A percentile compares a stretch with the other conserved stretches of the same genome.
These are phyloP conservation scores for Philotrypesis tridentata DNA, from an alignment of 1,140 invertebrate species.

Conservation along the genomic window DNA sequence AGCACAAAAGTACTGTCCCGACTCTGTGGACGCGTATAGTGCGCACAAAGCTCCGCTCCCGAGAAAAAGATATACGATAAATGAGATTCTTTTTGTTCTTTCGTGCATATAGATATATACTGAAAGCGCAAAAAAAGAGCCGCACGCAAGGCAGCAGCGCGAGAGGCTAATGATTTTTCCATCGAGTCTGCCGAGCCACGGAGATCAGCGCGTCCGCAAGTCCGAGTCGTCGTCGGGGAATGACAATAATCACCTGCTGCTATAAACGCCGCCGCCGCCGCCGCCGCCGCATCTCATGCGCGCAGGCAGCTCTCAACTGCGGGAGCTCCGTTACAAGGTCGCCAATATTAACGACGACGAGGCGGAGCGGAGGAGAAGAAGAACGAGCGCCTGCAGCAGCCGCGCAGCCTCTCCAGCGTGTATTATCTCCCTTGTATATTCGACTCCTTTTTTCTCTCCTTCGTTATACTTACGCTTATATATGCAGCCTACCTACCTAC, in stretches of 20 bases:
- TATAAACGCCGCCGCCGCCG: no score
- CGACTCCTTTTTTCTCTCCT: background rate
- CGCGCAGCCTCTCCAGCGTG: background rate
- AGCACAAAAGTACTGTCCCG: no score
- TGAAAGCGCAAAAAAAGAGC: background rate
- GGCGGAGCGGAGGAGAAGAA: no score
- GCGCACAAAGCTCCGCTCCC: no score
- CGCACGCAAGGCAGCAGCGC: background rate
- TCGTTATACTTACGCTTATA: background rate
- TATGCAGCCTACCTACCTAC: background rate
- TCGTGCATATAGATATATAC: background rate
- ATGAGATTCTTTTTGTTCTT: no score
- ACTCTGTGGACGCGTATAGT: no score
- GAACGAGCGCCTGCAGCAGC: background rate
- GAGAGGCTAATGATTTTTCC: conserved; percentile 25
- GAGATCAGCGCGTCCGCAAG: no score
- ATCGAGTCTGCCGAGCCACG: background rate
- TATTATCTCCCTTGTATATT: background rate
- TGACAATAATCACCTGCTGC: conserved; percentile 37
- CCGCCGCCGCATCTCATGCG: no score
- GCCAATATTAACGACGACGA: background rate
- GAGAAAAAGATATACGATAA: no score
- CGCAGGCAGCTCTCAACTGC: background rate
- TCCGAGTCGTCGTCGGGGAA: background rate
- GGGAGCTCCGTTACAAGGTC: conserved; percentile 46